Conservation (phyloP, 2,888 invertebrate genomes). For the Amiota minor region DNA sequence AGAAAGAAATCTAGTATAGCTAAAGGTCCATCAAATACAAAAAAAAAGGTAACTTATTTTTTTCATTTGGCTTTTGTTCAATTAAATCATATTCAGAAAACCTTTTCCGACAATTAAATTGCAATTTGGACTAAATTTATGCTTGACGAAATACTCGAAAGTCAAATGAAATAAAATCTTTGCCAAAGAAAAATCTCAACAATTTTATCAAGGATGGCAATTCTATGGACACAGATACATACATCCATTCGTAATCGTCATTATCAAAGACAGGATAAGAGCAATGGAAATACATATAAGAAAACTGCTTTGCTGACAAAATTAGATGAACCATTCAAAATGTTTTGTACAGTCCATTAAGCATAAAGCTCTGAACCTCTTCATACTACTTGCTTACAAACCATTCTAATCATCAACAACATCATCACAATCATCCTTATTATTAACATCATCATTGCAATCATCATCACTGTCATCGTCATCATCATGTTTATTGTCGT, state of each 20-base stretch:
- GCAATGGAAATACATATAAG: background rate
- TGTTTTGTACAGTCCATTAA: constrained; percentile 26
- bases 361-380: constrained; percentile 1
- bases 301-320: constrained; percentile 23
- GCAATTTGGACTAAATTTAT: constrained; percentile 9
- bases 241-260: background rate
- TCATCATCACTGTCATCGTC: background rate
- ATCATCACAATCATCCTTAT: background rate
- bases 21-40: background rate
- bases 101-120: constrained; percentile 5
- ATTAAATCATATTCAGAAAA: constrained; percentile 5
- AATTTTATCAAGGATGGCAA: constrained; percentile 5
- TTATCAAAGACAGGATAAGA: constrained; percentile 3
- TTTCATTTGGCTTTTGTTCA: background rate
- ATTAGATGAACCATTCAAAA: constrained; percentile 26
- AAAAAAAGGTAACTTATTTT: background rate
- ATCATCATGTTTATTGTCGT: background rate
- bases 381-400: background rate
- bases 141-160: constrained; percentile 12
- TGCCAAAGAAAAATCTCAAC: background rate
- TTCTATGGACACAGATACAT: background rate
- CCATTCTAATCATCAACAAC: background rate
- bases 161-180: background rate
- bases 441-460: background rate
- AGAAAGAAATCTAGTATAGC: no score